Percentiles rank a stretch among this genome's conserved stretches.
Conservation (phyloP, 2,113 vertebrate species). For the Pyxicephalus adspersus region DNA sequence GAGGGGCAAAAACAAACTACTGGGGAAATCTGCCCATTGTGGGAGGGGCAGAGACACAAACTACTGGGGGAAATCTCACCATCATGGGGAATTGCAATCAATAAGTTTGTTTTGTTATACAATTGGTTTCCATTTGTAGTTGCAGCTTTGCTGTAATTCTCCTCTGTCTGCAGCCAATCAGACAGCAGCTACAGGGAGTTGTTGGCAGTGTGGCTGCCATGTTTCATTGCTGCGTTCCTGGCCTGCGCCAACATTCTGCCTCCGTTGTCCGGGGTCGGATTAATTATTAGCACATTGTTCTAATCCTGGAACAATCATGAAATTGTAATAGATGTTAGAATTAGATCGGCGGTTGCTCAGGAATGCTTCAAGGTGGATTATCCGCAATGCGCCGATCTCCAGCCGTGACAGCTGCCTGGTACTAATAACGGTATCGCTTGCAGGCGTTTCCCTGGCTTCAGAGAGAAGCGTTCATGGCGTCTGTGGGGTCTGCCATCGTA, state of each 20-base stretch:
- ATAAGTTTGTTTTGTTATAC: too few relatives aligned
- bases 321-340: conserved; percentile 10
- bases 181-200: too few relatives aligned
- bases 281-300: conserved; percentile 22
- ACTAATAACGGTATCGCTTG: neutral
- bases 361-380: conserved; percentile 19
- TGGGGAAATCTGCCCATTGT: too few relatives aligned
- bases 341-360: neutral
- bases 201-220: neutral
- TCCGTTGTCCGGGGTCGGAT: neutral
- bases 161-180: too few relatives aligned
- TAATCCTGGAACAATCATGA: conserved; percentile 7
- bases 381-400: neutral
- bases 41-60: too few relatives aligned
- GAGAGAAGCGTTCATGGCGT: too few relatives aligned
- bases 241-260: neutral
- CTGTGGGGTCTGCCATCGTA: too few relatives aligned
- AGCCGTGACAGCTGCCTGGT: conserved; percentile 5
- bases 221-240: neutral
- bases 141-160: too few relatives aligned
- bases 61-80: too few relatives aligned
- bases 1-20: too few relatives aligned
- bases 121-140: too few relatives aligned
- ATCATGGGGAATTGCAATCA: too few relatives aligned
- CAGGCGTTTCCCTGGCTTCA: neutral